phyloP scores from a whole-genome alignment of 2,888 invertebrate species.

The Alitta virens region DNA sequence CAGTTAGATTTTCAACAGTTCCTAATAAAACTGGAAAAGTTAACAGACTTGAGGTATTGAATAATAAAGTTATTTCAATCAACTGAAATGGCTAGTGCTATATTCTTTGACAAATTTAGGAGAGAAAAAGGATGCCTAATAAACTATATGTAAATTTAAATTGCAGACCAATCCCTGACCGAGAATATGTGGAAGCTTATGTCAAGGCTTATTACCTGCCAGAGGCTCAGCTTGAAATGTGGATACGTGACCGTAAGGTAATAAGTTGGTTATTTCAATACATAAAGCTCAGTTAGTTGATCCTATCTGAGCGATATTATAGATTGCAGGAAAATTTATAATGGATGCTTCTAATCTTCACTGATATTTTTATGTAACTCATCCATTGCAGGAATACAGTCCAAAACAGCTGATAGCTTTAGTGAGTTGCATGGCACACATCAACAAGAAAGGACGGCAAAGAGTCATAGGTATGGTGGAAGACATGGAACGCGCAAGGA shows the following conservation, averaged over 20 bases:
- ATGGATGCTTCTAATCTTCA: too few relatives aligned
- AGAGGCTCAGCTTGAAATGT: conserved; percentile 81
- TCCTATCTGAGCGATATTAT: too few relatives aligned
- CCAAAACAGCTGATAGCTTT: conserved; percentile 81
- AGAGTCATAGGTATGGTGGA: conserved; percentile 72
- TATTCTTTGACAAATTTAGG: too few relatives aligned
- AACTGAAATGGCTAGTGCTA: too few relatives aligned
- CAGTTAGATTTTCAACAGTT: conserved; percentile 96
- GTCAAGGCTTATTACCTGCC: conserved; percentile 96
- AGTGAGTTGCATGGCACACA: conserved; percentile 81
- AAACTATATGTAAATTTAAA: not conserved
- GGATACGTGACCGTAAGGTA: conserved; percentile 79
- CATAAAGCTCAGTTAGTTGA: too few relatives aligned
- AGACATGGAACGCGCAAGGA: conserved; percentile 41
- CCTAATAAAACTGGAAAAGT: conserved; percentile 79
- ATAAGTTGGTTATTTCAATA: too few relatives aligned
- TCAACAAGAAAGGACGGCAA: conserved; percentile 82
- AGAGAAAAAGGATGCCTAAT: not conserved
- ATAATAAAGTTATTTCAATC: too few relatives aligned
- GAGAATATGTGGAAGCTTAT: conserved; percentile 88
- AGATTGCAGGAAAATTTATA: too few relatives aligned
- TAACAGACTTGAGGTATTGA: conserved; percentile 68
- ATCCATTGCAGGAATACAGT: conserved; percentile 78
- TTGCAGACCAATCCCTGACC: conserved; percentile 73
- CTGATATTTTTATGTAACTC: too few relatives aligned